Conservation (phyloP, 2,888 invertebrate genomes). For the Lithophane socia region DNA sequence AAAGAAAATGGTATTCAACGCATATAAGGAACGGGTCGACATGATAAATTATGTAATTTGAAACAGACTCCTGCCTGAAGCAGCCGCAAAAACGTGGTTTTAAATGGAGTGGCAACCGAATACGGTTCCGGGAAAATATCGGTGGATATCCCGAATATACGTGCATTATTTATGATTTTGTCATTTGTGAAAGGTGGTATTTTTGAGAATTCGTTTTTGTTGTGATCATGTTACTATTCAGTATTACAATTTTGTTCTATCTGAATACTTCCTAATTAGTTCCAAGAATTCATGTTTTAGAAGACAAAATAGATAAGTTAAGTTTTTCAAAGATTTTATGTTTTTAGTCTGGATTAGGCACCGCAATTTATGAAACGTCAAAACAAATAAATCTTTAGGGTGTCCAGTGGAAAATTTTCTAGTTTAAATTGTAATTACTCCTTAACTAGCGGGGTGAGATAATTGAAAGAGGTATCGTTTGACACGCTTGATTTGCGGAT, state of each 20-base stretch:
- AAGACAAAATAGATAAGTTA: not conserved
- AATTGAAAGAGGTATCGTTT: no score
- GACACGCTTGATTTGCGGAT: no score
- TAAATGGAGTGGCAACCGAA: conserved; percentile 60
- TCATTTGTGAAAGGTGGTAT: conserved; percentile 15
- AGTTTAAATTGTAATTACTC: no score
- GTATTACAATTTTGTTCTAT: not conserved
- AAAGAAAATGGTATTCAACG: conserved; percentile 75
- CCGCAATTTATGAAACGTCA: not conserved
- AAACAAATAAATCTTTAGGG: not conserved
- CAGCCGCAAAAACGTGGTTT: conserved; percentile 59
- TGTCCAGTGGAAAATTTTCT: no score
- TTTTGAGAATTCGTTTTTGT: not conserved
- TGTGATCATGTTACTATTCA: not conserved
- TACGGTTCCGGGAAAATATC: conserved; percentile 50
- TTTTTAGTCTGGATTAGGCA: not conserved
- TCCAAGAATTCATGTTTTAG: not conserved
- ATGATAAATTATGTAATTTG: conserved; percentile 85
- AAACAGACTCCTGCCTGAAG: conserved; percentile 70
- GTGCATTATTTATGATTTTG: conserved; percentile 37
- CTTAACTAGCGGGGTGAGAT: no score
- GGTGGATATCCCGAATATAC: conserved; percentile 29
- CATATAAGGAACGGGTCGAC: conserved; percentile 73
- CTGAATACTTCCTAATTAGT: no score
- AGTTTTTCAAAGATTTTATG: not conserved